Evolutionary conservation across 2,888 invertebrate species (phyloP).

Genomic region (Sphaeridia pumilis): DNA sequence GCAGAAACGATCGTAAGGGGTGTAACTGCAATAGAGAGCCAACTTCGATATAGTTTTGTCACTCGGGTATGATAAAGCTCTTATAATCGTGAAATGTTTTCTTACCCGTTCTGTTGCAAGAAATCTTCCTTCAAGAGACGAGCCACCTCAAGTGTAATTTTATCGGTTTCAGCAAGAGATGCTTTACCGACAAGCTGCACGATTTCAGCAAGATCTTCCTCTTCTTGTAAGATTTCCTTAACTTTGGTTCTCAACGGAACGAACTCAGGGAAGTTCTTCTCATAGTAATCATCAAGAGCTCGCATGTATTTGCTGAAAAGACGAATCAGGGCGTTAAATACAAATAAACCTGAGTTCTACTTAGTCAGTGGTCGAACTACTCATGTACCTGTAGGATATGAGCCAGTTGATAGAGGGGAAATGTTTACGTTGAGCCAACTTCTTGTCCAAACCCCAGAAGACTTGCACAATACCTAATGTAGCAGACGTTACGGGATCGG

Average conservation of each 20-base stretch:
- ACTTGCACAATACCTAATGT: constrained; percentile 98
- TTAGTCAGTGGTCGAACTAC: no score
- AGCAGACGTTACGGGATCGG: constrained; percentile 98
- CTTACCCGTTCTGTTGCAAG: constrained; percentile 92
- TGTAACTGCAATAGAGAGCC: constrained; percentile 58
- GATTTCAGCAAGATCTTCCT: constrained; percentile 98
- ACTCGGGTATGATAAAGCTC: no score
- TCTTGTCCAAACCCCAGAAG: constrained; percentile 99
- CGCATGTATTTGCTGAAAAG: constrained; percentile 86
- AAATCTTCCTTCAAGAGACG: constrained; percentile 98
- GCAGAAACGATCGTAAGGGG: constrained; percentile 91
- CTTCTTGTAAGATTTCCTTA: constrained; percentile 85
- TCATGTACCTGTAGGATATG: constrained; percentile 75
- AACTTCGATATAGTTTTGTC: no score
- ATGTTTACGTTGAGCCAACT: constrained; percentile 96
- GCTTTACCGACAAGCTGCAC: constrained; percentile 99
- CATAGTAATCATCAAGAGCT: constrained; percentile 97
- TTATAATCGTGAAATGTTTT: no score
- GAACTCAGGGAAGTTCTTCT: constrained; percentile 95
- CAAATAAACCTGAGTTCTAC: no score
- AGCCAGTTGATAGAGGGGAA: constrained; percentile 99
- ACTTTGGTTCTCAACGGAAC: constrained; percentile 93
- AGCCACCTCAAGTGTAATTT: constrained; percentile 97
- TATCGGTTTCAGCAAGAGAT: constrained; percentile 95
- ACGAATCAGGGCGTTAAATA: no score